Base-by-base conservation (phyloP, 2,113 vertebrate species). In the Gorsachius goisagi region DNA sequence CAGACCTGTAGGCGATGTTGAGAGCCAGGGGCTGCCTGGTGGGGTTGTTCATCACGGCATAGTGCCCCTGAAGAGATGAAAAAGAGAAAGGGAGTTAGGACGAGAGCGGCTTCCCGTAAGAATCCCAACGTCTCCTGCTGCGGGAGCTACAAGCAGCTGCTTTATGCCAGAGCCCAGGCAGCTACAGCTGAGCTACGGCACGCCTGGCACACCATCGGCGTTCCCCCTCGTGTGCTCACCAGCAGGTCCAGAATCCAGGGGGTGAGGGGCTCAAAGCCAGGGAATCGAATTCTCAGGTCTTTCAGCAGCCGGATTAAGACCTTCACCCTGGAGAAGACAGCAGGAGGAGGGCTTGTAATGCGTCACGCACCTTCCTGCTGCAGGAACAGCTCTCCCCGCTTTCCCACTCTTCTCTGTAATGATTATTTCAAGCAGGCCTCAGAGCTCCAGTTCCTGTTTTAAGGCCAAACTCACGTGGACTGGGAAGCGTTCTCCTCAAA, bases 401-500 rank as follows among this genome's bases (percentile, higher is more conserved):
- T 9, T 9, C 11, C 19, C 6, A 21, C 16, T 0, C 0, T 1
- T 4, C 28, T 3, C 8, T 1, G 19, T 3, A 9, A 14, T 0
- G 58, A 9, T 17, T 2, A 20, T 45, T 30, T 10, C 6, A 0
- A 2, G 5, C 6, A 1, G 24, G 17, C 27, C 33, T n/a, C 7
- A 2, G 28, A 20, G 45, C 22, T 7, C 11, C 41, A 7, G 9
- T 11, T 20, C 37, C 12, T 1, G 0, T n/a, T 5, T 0, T 0
- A 15, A 4, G 5, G 4, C 67, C 27, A 3, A 9, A 85, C 99
- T 99, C 97, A 99, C 99, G 99, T 99, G 62, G 99, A 99, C 92
- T 99, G 99, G 18, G 99, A 99, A 26, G 99, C 99, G 3, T 99
- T 99, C 96, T 99, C 99, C 91, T 99, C 99, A 39, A 99, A 99